Conservation (phyloP, 2,797 vertebrate genomes). For the Aratinga solstitialis region DNA sequence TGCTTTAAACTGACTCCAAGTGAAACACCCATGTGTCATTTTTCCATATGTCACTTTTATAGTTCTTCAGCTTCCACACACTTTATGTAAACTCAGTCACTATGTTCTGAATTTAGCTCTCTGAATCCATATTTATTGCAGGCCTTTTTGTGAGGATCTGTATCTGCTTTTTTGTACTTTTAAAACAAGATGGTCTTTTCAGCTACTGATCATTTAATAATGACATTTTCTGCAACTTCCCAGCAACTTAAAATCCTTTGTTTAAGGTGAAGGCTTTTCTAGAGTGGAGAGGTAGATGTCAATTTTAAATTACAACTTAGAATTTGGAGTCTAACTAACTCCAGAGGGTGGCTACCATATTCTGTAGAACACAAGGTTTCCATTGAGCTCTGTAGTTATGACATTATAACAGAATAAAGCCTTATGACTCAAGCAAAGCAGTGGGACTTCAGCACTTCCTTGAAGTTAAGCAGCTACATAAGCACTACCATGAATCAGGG, state of each 20-base stretch:
- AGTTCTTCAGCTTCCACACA: background rate
- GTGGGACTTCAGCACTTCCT: background rate
- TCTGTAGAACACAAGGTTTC: background rate
- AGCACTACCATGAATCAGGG: background rate
- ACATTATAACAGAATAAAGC: background rate
- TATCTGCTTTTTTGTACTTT: background rate
- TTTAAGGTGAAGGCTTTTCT: background rate
- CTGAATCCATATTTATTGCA: background rate
- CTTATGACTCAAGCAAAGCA: background rate
- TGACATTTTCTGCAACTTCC: background rate
- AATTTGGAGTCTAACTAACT: background rate
- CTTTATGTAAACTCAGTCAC: background rate
- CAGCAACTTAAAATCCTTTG: background rate
- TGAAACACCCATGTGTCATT: background rate
- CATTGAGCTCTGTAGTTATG: background rate
- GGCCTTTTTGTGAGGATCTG: background rate
- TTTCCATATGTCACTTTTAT: background rate
- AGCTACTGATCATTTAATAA: background rate
- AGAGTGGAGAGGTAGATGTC: background rate
- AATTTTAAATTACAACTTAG: background rate
- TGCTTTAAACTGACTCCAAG: background rate
- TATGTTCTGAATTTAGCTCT: background rate
- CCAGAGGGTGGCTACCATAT: background rate
- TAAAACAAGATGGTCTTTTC: background rate
- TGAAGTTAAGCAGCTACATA: background rate